Evolutionary conservation across 2,888 invertebrate genomes (phyloP), one percentile per base, ranked within the genome.

Genomic region (Dasysyrphus tricinctus): DNA sequence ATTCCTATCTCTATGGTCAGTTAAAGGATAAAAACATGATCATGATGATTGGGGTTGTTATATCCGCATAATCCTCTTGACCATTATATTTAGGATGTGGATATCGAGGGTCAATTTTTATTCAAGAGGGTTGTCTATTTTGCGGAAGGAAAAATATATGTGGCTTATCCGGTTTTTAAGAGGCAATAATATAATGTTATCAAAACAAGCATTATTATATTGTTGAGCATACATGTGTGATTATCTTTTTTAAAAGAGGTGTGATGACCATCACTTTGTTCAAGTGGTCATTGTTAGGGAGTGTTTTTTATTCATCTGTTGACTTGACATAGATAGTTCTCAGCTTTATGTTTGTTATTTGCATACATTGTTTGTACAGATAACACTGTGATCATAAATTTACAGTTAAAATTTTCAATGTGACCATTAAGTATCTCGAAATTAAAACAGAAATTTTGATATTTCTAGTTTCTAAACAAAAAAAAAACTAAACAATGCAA

Each of bases 41-140:
- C 61, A 42, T 59, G 76, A 80, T 77, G 32, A 77, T 80, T 85
- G 73, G 76, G 84, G 84, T 85, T 77, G 80, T 74, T 85, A 63
- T 67, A 63, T 67, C 54, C 61, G 42, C 54, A 61, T 85, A 73
- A 85, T 85, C 73, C 69, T 49, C 44, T 67, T 85, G 84, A 80
- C 84, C 84, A 73, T 29, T 73, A 24, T 73, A n/a, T n/a, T n/a
- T n/a, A 61, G 47, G 3, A 8, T 54, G 16, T 19, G 49, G 34
- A 37, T 49, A 67, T 65, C 12, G 39, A 73, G 80, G 75, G 80
- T 80, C 61, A 49, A 12, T 42, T n/a, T 59, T 19, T 24, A 34
- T 63, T 37, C 37, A n/a, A 72, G 73, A 72, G 80, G 80, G 63
- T 44, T 63, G 54, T 54, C 59, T 77, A 34, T 59, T 77, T 78